A percentile compares a stretch with the other conserved stretches of the same genome.
Evolutionary conservation across 2,888 invertebrate species (phyloP).

Genomic region (Hypselothyrea guttata): DNA sequence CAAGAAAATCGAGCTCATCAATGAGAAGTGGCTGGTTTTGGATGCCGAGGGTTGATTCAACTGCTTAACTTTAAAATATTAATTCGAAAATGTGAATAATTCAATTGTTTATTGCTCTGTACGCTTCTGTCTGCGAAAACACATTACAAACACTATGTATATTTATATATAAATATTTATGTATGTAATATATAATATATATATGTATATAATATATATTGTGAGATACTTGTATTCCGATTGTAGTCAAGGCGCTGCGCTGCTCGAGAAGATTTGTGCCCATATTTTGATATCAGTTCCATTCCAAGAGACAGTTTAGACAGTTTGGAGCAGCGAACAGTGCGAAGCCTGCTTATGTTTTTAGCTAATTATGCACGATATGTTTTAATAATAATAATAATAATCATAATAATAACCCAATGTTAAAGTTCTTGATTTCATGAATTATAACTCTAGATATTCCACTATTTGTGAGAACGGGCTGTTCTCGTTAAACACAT

Average conservation of each 20-base stretch:
- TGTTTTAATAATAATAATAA: slow-evolving; percentile 31
- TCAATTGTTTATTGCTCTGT: slow-evolving; percentile 18
- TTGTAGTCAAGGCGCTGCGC: slow-evolving; percentile 47
- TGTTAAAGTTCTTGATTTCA: slow-evolving; percentile 28
- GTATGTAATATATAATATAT: slow-evolving; percentile 58
- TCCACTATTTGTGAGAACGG: slow-evolving; percentile 76
- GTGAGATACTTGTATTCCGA: slow-evolving; percentile 51
- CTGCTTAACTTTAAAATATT: no score
- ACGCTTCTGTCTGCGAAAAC: slow-evolving; percentile 41
- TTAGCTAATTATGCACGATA: slow-evolving; percentile 52
- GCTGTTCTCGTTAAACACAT: slow-evolving; percentile 77
- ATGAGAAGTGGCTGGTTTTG: slow-evolving; percentile 96
- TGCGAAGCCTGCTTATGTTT: slow-evolving; percentile 66
- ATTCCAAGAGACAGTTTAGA: slow-evolving; percentile 35
- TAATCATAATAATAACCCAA: slow-evolving; percentile 29
- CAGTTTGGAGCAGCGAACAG: slow-evolving; percentile 27
- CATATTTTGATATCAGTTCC: slow-evolving; percentile 43
- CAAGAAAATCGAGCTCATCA: slow-evolving; percentile 94
- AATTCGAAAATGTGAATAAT: slow-evolving; percentile 18
- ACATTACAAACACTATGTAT: slow-evolving; percentile 48
- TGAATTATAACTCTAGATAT: slow-evolving; percentile 68
- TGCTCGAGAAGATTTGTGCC: slow-evolving; percentile 57
- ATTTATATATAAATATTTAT: slow-evolving; percentile 61
- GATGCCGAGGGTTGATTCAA: slow-evolving; percentile 83
- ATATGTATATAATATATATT: slow-evolving; percentile 59